These are phyloP conservation scores for Drosophila novamexicana DNA, from an alignment of 1,140 invertebrate genomes.

Conservation along the genomic window DNA sequence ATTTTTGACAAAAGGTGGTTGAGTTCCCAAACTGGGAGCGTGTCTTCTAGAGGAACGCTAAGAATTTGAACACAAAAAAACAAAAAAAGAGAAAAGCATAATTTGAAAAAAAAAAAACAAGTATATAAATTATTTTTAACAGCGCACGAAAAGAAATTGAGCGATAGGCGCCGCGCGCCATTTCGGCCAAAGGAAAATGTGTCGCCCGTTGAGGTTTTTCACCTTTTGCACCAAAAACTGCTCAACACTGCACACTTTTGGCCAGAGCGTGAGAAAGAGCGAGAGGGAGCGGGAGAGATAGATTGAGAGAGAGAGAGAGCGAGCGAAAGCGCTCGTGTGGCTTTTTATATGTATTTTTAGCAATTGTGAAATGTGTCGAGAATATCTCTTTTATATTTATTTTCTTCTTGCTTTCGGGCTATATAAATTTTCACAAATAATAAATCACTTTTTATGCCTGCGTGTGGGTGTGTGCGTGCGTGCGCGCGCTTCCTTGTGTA, in stretches of 20 bases:
- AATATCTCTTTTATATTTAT: conserved; percentile 28
- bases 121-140: conserved; percentile 40
- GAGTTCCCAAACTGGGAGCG: conserved; percentile 15
- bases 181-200: conserved; percentile 58
- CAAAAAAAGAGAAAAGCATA: neutral
- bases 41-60: neutral
- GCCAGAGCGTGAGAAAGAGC: neutral
- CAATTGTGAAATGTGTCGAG: conserved; percentile 63
- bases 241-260: conserved; percentile 31
- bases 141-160: conserved; percentile 46
- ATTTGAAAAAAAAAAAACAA: neutral
- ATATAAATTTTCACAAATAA: conserved; percentile 61
- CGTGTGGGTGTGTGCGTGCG: neutral
- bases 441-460: conserved; percentile 50
- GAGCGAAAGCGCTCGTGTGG: conserved; percentile 44
- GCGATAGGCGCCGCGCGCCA: conserved; percentile 66
- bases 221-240: conserved; percentile 63
- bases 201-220: conserved; percentile 68
- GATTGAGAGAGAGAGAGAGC: neutral
- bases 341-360: conserved; percentile 66
- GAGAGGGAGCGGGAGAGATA: neutral
- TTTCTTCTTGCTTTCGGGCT: conserved; percentile 17
- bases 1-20: conserved; percentile 54
- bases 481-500: neutral
- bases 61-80: neutral